Conservation (phyloP, 2,797 vertebrate genomes). For the Tadarida brasiliensis region DNA sequence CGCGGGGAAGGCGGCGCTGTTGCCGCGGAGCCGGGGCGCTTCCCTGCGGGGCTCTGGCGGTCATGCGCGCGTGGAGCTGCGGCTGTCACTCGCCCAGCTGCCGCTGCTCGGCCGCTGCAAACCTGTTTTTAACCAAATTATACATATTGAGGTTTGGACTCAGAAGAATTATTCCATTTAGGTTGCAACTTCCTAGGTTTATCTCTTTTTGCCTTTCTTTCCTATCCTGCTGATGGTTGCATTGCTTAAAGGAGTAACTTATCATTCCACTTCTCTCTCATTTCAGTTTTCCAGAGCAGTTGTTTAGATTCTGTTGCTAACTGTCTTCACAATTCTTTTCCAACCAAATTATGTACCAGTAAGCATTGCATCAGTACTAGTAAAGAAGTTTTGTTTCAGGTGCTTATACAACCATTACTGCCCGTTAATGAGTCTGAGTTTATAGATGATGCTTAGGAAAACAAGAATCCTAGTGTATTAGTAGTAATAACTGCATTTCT, state of each 20-base stretch:
- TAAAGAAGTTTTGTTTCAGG: neutral
- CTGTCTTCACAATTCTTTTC: neutral
- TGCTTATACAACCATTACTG: neutral
- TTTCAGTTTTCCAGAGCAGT: neutral
- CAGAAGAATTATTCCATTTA: neutral
- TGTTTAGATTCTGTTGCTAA: neutral
- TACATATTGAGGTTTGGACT: neutral
- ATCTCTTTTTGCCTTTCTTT: neutral
- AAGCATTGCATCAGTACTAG: neutral
- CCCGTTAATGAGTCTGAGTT: neutral
- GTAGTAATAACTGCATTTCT: neutral
- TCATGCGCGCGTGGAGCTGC: constrained; percentile 73
- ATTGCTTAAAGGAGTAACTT: neutral
- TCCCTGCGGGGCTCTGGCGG: constrained; percentile 73
- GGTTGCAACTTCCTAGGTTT: neutral
- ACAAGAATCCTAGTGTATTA: neutral
- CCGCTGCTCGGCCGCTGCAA: constrained; percentile 76
- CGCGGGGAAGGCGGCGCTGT: constrained; percentile 16
- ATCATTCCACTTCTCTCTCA: neutral
- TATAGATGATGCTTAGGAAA: neutral
- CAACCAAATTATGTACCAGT: neutral
- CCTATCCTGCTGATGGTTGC: neutral
- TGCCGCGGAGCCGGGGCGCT: constrained; percentile 59
- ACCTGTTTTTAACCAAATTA: constrained; percentile 39
- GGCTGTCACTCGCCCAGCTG: constrained; percentile 82